Percentiles rank a stretch among this genome's conserved stretches.
Evolutionary conservation across 2,113 vertebrate genomes (phyloP).

Genomic region (Elanoides forficatus): DNA sequence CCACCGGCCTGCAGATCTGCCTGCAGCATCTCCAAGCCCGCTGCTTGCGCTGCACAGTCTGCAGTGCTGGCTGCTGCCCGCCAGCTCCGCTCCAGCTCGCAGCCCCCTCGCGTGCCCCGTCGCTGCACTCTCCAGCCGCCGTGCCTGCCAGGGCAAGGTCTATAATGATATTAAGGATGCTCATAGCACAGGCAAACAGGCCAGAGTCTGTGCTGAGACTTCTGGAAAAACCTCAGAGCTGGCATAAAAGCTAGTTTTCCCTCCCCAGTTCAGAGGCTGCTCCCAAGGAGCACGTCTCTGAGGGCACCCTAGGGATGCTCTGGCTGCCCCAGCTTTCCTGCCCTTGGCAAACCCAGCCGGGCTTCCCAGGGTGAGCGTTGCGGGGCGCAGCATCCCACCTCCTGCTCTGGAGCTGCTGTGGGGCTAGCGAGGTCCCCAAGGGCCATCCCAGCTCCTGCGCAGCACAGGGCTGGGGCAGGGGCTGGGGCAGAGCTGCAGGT

Average conservation of each 20-base stretch:
- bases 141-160: neutral
- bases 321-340: neutral
- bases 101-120: accelerated
- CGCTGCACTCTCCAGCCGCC: neutral
- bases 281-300: accelerated
- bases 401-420: neutral
- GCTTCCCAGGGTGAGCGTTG: neutral
- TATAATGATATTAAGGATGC: neutral
- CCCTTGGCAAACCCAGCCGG: neutral
- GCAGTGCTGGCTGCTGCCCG: neutral
- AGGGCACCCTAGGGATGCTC: neutral
- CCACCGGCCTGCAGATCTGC: neutral
- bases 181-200: neutral
- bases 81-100: neutral
- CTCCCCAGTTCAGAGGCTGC: neutral
- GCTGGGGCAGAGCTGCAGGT: accelerated
- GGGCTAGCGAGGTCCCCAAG: neutral
- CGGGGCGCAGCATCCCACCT: neutral
- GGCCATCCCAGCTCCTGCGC: accelerated
- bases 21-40: neutral
- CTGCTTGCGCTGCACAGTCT: neutral
- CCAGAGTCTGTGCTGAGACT: neutral
- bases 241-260: neutral
- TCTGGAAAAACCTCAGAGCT: neutral
- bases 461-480: no score